Conservation (phyloP, 2,888 invertebrate genomes). For the Odiellus spinosus region DNA sequence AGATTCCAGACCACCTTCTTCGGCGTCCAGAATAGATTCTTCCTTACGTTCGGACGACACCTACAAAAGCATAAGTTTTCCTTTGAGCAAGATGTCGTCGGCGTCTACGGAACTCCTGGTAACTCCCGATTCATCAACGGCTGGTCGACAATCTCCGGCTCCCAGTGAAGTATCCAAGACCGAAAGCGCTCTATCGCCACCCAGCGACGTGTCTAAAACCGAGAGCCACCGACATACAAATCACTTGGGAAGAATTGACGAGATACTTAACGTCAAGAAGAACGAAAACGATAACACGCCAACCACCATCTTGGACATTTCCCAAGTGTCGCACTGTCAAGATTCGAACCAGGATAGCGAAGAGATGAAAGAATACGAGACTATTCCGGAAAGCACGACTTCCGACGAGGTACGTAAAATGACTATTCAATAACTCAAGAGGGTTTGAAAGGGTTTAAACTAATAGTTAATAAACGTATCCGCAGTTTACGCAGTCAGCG, state of each 20-base stretch:
- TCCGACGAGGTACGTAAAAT: too few species aligned
- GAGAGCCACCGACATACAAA: conserved; percentile 23
- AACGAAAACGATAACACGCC: conserved; percentile 16
- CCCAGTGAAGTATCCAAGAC: conserved; percentile 25
- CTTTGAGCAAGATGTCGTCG: conserved; percentile 21
- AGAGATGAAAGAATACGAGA: too few species aligned
- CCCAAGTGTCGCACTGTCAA: conserved; percentile 4
- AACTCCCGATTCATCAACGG: conserved; percentile 22
- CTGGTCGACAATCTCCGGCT: conserved; percentile 24
- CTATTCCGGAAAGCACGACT: too few species aligned
- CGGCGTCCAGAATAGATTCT: conserved; percentile 20
- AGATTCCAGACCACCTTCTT: conserved; percentile 21
- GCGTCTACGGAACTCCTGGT: conserved; percentile 22
- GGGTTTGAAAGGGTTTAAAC: too few species aligned
- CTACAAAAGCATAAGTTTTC: conserved; percentile 13
- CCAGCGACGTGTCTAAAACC: conserved; percentile 24
- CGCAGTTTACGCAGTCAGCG: too few species aligned
- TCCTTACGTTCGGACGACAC: conserved; percentile 19
- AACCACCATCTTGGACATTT: conserved; percentile 18
- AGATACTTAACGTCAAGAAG: conserved; percentile 13
- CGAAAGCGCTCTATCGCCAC: conserved; percentile 23
- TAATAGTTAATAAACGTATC: too few species aligned
- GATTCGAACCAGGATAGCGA: too few species aligned
- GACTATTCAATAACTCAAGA: too few species aligned
- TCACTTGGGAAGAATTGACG: conserved; percentile 21